phyloP scores from a whole-genome alignment of 1,140 invertebrate genomes.

The Grapholita molesta region DNA sequence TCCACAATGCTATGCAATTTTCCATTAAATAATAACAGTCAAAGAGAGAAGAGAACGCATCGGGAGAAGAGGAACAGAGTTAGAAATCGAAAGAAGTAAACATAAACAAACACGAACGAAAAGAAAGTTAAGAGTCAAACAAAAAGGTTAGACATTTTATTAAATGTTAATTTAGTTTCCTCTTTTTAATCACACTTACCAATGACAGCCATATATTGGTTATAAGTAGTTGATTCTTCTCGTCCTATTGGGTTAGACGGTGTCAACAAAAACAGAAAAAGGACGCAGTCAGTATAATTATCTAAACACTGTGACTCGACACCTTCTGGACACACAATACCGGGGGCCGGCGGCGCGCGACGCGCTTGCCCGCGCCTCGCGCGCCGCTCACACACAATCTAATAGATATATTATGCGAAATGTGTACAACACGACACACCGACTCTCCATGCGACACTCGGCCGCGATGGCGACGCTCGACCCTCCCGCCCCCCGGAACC shows the following conservation, averaged over 20 bases:
- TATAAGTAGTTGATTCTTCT: constrained; percentile 92
- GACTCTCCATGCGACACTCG: constrained; percentile 69
- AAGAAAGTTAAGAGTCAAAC: constrained; percentile 62
- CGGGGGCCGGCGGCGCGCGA: constrained; percentile 44
- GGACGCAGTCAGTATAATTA: constrained; percentile 79
- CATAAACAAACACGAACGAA: constrained; percentile 38
- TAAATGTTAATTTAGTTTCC: constrained; percentile 71
- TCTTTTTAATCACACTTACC: constrained; percentile 86
- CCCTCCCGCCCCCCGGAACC: constrained; percentile 61
- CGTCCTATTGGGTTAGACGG: constrained; percentile 84
- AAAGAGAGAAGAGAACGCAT: constrained; percentile 49
- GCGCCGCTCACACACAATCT: constrained; percentile 65
- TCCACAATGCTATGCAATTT: constrained; percentile 75
- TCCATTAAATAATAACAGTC: constrained; percentile 48
- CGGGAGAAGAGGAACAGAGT: constrained; percentile 28
- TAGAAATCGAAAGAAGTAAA: constrained; percentile 42
- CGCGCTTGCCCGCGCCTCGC: constrained; percentile 39
- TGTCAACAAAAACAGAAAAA: constrained; percentile 82
- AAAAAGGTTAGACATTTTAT: constrained; percentile 71
- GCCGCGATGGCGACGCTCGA: constrained; percentile 57
- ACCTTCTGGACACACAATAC: constrained; percentile 50
- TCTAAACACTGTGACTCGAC: constrained; percentile 66
- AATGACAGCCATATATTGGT: constrained; percentile 92
- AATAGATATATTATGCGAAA: constrained; percentile 51
- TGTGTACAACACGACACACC: constrained; percentile 70